These are phyloP conservation scores for Lagria hirta DNA, from an alignment of 2,888 invertebrate species.

Conservation along the genomic window DNA sequence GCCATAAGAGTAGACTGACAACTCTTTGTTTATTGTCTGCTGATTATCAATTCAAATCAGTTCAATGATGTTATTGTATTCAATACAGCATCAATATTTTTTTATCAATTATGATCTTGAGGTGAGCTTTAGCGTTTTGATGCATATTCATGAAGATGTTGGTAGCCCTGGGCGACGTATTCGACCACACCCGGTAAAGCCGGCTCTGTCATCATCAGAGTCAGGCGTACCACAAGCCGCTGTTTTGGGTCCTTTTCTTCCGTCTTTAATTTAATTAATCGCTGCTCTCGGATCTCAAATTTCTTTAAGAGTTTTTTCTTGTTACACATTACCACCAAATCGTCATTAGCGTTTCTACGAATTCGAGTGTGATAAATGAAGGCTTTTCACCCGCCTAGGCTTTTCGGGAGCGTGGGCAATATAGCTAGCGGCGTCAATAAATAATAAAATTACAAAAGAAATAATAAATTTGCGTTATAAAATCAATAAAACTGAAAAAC, in stretches of 20 bases:
- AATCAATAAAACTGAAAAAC: too few relatives aligned
- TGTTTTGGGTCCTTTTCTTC: not conserved
- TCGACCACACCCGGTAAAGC: slow-evolving; percentile 13
- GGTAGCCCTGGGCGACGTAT: slow-evolving; percentile 8
- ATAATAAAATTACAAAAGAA: slow-evolving; percentile 27
- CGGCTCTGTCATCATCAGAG: too few relatives aligned
- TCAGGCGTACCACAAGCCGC: too few relatives aligned
- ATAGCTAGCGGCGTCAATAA: slow-evolving; percentile 25
- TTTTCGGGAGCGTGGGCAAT: slow-evolving; percentile 22
- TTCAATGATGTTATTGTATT: too few relatives aligned
- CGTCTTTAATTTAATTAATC: too few relatives aligned
- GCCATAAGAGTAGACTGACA: too few relatives aligned
- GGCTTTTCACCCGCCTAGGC: slow-evolving; percentile 22
- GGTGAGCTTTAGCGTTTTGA: too few relatives aligned
- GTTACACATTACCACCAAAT: slow-evolving; percentile 15
- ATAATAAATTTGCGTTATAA: slow-evolving; percentile 27
- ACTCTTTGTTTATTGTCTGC: too few relatives aligned
- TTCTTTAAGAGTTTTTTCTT: slow-evolving; percentile 24
- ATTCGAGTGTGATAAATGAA: slow-evolving; percentile 18
- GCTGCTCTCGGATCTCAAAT: not conserved
- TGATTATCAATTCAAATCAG: too few relatives aligned
- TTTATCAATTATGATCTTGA: too few relatives aligned
- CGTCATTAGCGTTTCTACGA: slow-evolving; percentile 17
- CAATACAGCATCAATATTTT: too few relatives aligned
- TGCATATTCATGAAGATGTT: slow-evolving; percentile 18